Conservation (phyloP, 2,888 invertebrate species). For the Lycocerus yunnanus region DNA sequence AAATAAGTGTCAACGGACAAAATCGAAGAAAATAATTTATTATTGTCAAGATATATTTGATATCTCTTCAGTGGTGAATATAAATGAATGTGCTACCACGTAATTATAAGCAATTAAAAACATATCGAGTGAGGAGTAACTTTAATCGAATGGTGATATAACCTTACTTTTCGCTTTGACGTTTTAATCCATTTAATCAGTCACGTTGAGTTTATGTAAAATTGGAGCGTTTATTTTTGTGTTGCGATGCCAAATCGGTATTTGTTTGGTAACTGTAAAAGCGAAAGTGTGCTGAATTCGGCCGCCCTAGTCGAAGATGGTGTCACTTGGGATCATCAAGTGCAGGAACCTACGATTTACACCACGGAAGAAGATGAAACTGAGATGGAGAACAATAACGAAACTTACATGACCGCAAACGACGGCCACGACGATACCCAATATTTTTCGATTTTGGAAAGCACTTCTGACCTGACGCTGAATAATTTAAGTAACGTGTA, state of each 20-base stretch:
- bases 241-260: background rate
- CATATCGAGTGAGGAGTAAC: background rate
- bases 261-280: constrained; percentile 6
- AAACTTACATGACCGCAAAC: constrained; percentile 46
- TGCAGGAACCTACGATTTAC: constrained; percentile 32
- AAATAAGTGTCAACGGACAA: background rate
- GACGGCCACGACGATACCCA: constrained; percentile 45
- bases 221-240: background rate
- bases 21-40: background rate
- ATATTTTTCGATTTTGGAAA: constrained; percentile 50
- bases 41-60: background rate
- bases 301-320: constrained; percentile 25
- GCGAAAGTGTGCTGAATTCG: constrained; percentile 19
- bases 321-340: constrained; percentile 35
- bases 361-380: constrained; percentile 26
- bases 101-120: background rate
- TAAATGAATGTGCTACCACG: background rate
- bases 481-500: constrained; percentile 30
- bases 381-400: constrained; percentile 44
- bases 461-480: constrained; percentile 41
- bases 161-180: background rate
- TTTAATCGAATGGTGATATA: background rate
- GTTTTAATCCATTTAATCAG: background rate
- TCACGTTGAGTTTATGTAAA: background rate
- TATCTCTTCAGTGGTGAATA: background rate